A percentile compares a stretch with the other conserved stretches of the same genome.
Evolutionary conservation across 2,797 vertebrate genomes (phyloP).

Genomic region (Crenuchus spilurus): DNA sequence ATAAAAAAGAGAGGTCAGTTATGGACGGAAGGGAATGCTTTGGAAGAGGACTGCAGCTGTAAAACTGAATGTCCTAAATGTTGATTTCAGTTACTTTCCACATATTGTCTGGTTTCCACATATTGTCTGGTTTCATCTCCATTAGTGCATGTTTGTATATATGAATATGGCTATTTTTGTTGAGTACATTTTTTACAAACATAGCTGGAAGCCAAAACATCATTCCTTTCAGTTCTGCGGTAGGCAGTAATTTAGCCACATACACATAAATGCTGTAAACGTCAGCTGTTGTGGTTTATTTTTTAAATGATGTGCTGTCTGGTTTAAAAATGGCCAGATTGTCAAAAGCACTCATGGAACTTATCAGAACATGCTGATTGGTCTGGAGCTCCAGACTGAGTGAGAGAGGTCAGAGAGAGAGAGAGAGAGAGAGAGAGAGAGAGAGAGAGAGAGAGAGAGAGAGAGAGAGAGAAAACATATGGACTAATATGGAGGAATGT

Average conservation of each 20-base stretch:
- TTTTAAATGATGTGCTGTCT: neutral
- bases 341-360: neutral
- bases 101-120: too few species aligned
- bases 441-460: constrained; percentile 16
- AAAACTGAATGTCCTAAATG: too few species aligned
- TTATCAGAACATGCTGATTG: constrained; percentile 1
- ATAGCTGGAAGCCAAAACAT: neutral
- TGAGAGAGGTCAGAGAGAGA: neutral
- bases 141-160: too few species aligned
- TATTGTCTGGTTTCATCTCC: too few species aligned
- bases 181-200: too few species aligned
- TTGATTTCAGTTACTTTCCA: too few species aligned
- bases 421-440: constrained; percentile 12
- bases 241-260: neutral
- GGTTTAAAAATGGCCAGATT: neutral
- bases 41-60: too few species aligned
- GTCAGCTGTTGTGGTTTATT: neutral
- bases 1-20: constrained; percentile 13
- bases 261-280: neutral
- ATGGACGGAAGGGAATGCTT: neutral
- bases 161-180: too few species aligned
- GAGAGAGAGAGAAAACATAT: neutral
- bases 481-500: neutral
- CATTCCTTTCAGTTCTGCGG: neutral
- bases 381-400: neutral